These are phyloP conservation scores for Porphyrio hochstetteri DNA, from an alignment of 2,113 vertebrate species.

Conservation along the genomic window DNA sequence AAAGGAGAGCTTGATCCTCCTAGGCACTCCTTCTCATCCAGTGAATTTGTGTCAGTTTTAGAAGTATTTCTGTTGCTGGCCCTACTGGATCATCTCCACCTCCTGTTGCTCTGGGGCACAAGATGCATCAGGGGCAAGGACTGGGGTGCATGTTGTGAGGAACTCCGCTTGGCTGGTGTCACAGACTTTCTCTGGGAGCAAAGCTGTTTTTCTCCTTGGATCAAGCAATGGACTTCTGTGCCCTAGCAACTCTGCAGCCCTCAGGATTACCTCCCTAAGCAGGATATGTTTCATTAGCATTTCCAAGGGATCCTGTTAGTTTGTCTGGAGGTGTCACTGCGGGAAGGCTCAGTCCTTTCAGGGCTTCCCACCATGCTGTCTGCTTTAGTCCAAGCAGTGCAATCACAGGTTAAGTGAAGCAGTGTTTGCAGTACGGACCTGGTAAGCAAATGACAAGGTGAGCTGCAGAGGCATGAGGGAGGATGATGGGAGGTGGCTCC, in stretches of 20 bases:
- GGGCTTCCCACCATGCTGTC: background rate
- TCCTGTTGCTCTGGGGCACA: background rate
- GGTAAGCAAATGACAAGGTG: background rate
- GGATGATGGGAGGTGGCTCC: background rate
- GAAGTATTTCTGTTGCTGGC: background rate
- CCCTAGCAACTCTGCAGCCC: background rate
- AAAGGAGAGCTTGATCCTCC: background rate
- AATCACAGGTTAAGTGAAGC: background rate
- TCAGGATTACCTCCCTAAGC: background rate
- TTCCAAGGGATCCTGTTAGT: background rate
- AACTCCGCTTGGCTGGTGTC: background rate
- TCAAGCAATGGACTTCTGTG: background rate
- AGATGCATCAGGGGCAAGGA: background rate
- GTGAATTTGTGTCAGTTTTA: background rate
- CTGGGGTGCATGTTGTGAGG: rapidly evolving
- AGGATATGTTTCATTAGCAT: conserved; percentile 17
- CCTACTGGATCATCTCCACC: background rate
- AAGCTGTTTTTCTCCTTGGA: background rate
- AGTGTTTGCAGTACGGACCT: background rate
- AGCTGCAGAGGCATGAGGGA: background rate
- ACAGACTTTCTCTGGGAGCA: background rate
- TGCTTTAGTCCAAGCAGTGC: background rate
- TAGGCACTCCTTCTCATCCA: background rate
- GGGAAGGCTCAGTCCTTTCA: background rate
- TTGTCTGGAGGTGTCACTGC: background rate